These are phyloP conservation scores for Anthophora plumipes DNA, from an alignment of 2,888 invertebrate genomes.

Conservation along the genomic window DNA sequence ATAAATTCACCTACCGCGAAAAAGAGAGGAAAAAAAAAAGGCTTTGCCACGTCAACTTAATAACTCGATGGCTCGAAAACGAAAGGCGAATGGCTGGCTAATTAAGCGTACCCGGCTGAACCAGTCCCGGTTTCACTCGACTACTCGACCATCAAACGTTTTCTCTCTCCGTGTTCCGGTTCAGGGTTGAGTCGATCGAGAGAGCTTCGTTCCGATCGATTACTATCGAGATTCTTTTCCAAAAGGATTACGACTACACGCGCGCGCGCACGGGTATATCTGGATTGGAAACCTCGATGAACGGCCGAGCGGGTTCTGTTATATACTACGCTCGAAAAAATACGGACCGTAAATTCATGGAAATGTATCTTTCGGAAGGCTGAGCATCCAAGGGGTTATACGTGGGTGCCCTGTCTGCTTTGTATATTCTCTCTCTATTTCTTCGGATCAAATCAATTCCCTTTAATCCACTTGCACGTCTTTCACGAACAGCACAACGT, in stretches of 20 bases:
- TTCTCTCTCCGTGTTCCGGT: conserved; percentile 68
- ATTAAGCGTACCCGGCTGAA: conserved; percentile 71
- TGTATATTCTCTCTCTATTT: not conserved
- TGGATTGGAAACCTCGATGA: conserved; percentile 31
- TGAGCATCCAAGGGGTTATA: not conserved
- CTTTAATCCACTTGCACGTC: not conserved
- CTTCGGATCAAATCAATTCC: not conserved
- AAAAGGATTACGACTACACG: conserved; percentile 49
- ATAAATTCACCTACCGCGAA: conserved; percentile 13
- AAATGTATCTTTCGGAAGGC: conserved; percentile 15
- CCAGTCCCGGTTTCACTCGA: conserved; percentile 72
- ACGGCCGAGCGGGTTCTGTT: conserved; percentile 36
- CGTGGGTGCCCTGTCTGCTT: not conserved
- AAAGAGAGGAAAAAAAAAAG: not conserved
- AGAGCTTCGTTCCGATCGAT: conserved; percentile 70
- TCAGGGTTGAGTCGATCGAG: conserved; percentile 67
- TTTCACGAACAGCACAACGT: too few species aligned
- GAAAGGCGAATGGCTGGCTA: conserved; percentile 70
- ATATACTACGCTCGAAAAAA: conserved; percentile 48
- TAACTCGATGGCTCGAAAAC: conserved; percentile 71
- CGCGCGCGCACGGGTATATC: not conserved
- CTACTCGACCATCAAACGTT: conserved; percentile 64
- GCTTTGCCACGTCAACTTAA: conserved; percentile 38
- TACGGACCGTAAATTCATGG: conserved; percentile 34
- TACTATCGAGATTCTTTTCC: conserved; percentile 63